Evolutionary conservation across 1,140 invertebrate species (phyloP).

Genomic region (Plectrocnemia conspersa): DNA sequence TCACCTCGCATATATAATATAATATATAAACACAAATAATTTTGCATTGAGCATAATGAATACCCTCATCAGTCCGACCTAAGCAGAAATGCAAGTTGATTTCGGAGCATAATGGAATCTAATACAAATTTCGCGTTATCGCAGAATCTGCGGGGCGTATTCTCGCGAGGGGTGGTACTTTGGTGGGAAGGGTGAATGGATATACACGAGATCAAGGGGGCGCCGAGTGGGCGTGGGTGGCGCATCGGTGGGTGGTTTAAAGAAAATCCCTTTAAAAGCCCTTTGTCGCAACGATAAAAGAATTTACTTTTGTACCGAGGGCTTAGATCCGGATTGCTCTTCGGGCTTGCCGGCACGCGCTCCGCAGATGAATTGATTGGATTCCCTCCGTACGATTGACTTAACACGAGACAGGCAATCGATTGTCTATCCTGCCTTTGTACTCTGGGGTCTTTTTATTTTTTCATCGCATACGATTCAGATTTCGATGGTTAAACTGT

Average conservation of each 20-base stretch:
- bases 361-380: conserved; percentile 34
- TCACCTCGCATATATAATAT: no score
- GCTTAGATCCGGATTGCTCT: conserved; percentile 1
- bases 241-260: conserved; percentile 22
- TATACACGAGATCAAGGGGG: not conserved
- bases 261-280: conserved; percentile 35
- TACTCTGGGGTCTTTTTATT: no score
- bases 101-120: no score
- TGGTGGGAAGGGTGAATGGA: not conserved
- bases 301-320: conserved; percentile 30
- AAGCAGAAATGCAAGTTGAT: no score
- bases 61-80: no score
- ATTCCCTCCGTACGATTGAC: conserved; percentile 33
- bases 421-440: conserved; percentile 15
- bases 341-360: not conserved
- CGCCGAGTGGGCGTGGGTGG: not conserved
- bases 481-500: no score
- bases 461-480: no score
- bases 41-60: no score
- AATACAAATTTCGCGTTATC: not conserved
- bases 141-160: not conserved
- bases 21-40: no score
- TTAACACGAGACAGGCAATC: conserved; percentile 30
- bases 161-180: not conserved
- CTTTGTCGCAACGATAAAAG: conserved; percentile 36